A percentile compares a stretch with the other conserved stretches of the same genome.
These are phyloP conservation scores for Hymenopus coronatus DNA, from an alignment of 2,888 invertebrate genomes.

Conservation along the genomic window DNA sequence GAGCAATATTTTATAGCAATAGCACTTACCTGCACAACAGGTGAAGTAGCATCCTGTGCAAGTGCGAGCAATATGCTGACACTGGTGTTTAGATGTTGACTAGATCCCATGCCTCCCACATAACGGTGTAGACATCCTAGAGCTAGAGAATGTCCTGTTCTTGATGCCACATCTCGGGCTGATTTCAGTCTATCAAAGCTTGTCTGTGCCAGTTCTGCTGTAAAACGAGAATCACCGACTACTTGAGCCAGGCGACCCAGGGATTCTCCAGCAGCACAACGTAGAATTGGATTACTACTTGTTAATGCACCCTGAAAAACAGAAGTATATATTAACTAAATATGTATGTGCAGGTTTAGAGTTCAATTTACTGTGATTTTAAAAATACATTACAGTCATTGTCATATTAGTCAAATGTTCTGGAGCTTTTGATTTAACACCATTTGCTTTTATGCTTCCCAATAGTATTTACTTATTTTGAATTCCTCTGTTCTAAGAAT, in stretches of 20 bases:
- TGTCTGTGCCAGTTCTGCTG: constrained; percentile 84
- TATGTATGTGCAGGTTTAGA: neutral
- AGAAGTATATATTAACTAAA: neutral
- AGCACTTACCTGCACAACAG: constrained; percentile 79
- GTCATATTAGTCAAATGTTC: too few species aligned
- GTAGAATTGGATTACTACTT: constrained; percentile 71
- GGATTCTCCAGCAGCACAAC: constrained; percentile 94
- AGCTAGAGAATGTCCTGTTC: constrained; percentile 86
- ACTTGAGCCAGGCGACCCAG: constrained; percentile 91
- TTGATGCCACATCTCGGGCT: constrained; percentile 80
- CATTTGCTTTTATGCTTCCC: too few species aligned
- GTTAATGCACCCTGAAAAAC: constrained; percentile 63
- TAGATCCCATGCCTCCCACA: constrained; percentile 93
- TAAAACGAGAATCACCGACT: constrained; percentile 80
- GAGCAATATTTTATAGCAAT: too few species aligned
- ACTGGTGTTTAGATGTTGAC: constrained; percentile 90
- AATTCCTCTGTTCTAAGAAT: too few species aligned
- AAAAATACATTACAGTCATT: too few species aligned
- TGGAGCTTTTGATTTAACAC: too few species aligned
- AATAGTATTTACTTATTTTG: too few species aligned
- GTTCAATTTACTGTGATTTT: neutral
- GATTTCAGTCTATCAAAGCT: constrained; percentile 85
- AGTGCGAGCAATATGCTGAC: constrained; percentile 91
- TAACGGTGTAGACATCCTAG: constrained; percentile 95
- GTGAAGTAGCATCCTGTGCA: constrained; percentile 89